Evolutionary conservation across 2,797 vertebrate genomes (phyloP).

Genomic region (Takifugu rubripes): DNA sequence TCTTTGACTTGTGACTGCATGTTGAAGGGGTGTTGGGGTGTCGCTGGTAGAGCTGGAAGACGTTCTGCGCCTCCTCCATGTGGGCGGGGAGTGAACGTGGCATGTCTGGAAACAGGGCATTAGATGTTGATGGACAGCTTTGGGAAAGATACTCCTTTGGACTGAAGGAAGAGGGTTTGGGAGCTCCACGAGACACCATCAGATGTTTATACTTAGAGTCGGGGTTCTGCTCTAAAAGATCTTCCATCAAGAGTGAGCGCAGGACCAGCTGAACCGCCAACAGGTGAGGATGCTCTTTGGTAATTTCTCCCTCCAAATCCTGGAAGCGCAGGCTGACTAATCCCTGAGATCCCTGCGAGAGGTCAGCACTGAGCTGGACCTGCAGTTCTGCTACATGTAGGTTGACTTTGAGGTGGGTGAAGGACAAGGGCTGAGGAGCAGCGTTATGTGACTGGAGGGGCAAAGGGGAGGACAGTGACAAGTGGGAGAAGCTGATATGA

Average conservation of each 20-base stretch:
- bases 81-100: conserved; percentile 94
- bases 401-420: conserved; percentile 90
- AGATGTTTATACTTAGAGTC: conserved; percentile 93
- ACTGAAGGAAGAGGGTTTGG: conserved; percentile 87
- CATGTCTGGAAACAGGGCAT: conserved; percentile 90
- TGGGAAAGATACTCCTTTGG: conserved; percentile 96
- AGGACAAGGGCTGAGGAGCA: conserved; percentile 64
- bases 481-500: conserved; percentile 57
- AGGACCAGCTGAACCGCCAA: conserved; percentile 88
- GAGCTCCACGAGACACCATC: conserved; percentile 94
- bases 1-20: conserved; percentile 75
- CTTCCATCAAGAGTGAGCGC: conserved; percentile 94
- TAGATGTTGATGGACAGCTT: conserved; percentile 88
- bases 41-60: conserved; percentile 96
- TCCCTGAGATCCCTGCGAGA: conserved; percentile 90
- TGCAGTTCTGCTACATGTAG: conserved; percentile 89
- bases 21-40: conserved; percentile 77
- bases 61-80: conserved; percentile 95
- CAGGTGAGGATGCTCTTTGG: conserved; percentile 89
- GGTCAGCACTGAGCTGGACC: conserved; percentile 90
- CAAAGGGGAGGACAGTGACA: conserved; percentile 67
- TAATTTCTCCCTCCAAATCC: conserved; percentile 91
- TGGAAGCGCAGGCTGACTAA: conserved; percentile 93
- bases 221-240: conserved; percentile 89
- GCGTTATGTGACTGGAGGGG: conserved; percentile 69